Base-by-base conservation (phyloP, 2,888 invertebrate genomes). In the Tigriopus californicus region DNA sequence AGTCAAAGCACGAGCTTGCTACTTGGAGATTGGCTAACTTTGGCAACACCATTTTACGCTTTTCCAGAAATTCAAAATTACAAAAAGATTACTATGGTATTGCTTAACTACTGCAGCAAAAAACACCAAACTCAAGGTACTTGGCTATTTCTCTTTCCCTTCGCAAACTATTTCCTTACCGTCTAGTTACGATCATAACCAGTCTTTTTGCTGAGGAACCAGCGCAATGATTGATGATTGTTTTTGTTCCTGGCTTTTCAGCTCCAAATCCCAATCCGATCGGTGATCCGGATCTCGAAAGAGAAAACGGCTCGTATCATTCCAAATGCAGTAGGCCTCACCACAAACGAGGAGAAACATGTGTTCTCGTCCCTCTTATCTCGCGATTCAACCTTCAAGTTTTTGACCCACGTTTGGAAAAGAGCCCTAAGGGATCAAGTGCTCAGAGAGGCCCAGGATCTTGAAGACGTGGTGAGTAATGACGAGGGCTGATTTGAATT, bases 281-380 rank as follows among this genome's bases (percentile, higher is more conserved):
- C 85, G 61, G 90, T 94, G 60, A 78, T 83, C 58, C 81, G 83
- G 70, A 86, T 94, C 67, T 88, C 85, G 47, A 88, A 91, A 70
- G 91, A 91, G 74, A 88, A 87, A 73, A 91, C 90, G 61, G 92
- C 90, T 1, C 80, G 85, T 65, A 88, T 94, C 65, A 89, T 94
- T 67, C 92, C 92, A 54, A 92, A 92, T 72, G 92, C 92, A 13
- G 86, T 94, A 61, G 90, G 89, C 33, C 82, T 89, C 41, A 78
- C 79, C 61, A 90, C 90, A n/a, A 77, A 80, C 52, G 82, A 85
- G 67, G 82, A 88, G 54, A 77, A 78, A 62, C 86, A 87, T 68
- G 85, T 88, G 55, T 92, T 92, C 74, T 88, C 88, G 52, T 89
- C 89, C 62, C 78, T 92, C 64, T 79, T 92, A 65, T 88, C 89